Base-by-base conservation (phyloP, 2,888 invertebrate genomes). In the Drosophila melanocephala region DNA sequence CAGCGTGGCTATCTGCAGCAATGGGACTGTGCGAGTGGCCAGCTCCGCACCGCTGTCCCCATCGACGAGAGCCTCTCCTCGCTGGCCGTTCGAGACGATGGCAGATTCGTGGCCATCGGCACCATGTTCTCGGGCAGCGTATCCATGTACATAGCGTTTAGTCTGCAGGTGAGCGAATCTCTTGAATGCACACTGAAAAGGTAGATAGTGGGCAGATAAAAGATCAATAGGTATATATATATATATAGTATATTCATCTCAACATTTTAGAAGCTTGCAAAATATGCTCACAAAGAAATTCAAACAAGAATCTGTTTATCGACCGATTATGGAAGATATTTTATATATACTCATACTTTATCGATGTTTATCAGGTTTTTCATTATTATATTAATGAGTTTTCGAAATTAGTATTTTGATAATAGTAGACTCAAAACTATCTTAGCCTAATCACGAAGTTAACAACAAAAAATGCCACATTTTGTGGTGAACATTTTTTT, bases 51-150 rank as follows among this genome's bases (percentile, higher is more conserved):
- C 83, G 93, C 94, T 2, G 95, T 95, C 55, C 93, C 95, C 35
- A 95, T 96, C 68, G 95, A 95, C 67, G 98, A 98, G 94, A 96
- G 96, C 70, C 94, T 98, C 37, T 96, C 97, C 5, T 97, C 98
- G 22, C 94, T 98, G 77, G 97, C 98, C 1, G 97, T 97, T 33
- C 95, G 98, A 69, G 97, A 98, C 93, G 98, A 99, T 94, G 99
- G 99, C 0, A 94, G 97, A 72, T 99, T 97, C 94, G 95, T 99
- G 2, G 98, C 97, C 66, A 96, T 98, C 22, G 99, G 99, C 12
- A 98, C 98, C 50, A 98, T 99, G 97, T 97, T 97, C 91, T 97
- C 97, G 68, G 99, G 99, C 57, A 97, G 97, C 85, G 97, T 99
- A 19, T 96, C 97, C 79, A 96, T 99, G 83, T 97, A 97, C 91